Base-by-base conservation (phyloP, 1,140 invertebrate species). In the Camponotus floridanus region DNA sequence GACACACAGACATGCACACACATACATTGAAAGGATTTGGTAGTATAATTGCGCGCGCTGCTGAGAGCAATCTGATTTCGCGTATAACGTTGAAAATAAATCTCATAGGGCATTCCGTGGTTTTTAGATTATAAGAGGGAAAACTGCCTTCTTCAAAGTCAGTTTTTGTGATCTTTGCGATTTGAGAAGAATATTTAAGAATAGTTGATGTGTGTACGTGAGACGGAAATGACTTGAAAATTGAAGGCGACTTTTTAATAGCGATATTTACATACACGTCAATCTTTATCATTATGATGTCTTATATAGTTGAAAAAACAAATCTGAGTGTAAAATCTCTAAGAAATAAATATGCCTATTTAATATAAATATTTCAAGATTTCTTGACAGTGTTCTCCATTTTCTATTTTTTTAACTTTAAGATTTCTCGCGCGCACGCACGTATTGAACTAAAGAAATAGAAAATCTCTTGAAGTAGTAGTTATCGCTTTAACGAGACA, bases 1-100 rank as follows among this genome's bases (percentile, higher is more conserved):
- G 85, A 93, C 89, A 94, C 92, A 91, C 76, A 76, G 4, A 76
- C 90, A 92, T 90, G 91, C 85, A 93, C 88, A 94, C 92, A 92
- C 84, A 6, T 87, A 94, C 92, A 92, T 84, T 85, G 89, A 89
- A 89, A 87, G 61, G 59, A 89, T 87, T 88, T 90, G 79, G 78
- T 88, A 80, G 36, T 48, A 71, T 65, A 73, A 79, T 57, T 83
- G 55, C 55, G 88, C 78, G 85, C 80, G 74, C 84, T 89, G 87
- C 88, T 86, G 84, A 88, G 88, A 89, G 84, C 76, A 36, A 85
- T 45, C 36, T 55, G 57, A 78, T 70, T 62, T 4, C 15, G 13
- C 64, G 73, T 86, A 70, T 70, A 86, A 87, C 59, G 62, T 45
- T 90, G 84, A 90, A 36, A 74, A 88, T 80, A 76, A 87, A 91